Base-by-base conservation (phyloP, 2,797 vertebrate species). In the Megaceryle alcyon region DNA sequence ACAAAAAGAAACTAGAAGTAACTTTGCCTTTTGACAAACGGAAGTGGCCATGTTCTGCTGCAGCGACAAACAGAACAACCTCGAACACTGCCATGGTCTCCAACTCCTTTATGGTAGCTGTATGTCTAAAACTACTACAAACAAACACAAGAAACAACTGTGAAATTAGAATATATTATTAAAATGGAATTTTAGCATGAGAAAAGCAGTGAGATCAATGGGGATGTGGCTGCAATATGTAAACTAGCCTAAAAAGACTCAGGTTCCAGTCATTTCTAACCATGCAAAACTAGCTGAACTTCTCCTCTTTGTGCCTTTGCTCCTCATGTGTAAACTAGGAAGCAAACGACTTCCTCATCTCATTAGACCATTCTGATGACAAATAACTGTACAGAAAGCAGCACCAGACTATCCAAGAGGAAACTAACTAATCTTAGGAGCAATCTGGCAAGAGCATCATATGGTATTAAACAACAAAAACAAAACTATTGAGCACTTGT, bases 321-420 rank as follows among this genome's bases (percentile, higher is more conserved):
- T 72, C 46, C 68, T 68, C 9, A 5, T 69, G 53, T 29, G 86
- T 53, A 60, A 94, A 88, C 93, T 71, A 77, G 83, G 88, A 97
- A 97, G 83, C 41, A 18, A 88, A 64, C 60, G 41, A 96, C 88
- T 96, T 96, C 94, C 90, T 93, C 83, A 82, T 92, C 83, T 86
- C 70, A n/a, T 44, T 39, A 84, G 29, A 51, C 31, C 53, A 39
- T 61, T 84, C 90, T 53, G 78, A 63, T 72, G 88, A 90, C 33
- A 95, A 89, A 12, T 57, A 94, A 88, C 88, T 66, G 43, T 14
- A 77, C 51, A 85, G 60, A 88, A 79, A 82, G 51, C 19, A 72
- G 57, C 20, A 88, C n/a, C 48, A 84, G 71, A n/a, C 41, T 69
- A 65, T 6, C 33, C 61, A 28, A 63, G 54, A 90, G 59, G 64